Conservation (phyloP, 92 coral and sea anemone species). For the Meandrina meandrites region DNA sequence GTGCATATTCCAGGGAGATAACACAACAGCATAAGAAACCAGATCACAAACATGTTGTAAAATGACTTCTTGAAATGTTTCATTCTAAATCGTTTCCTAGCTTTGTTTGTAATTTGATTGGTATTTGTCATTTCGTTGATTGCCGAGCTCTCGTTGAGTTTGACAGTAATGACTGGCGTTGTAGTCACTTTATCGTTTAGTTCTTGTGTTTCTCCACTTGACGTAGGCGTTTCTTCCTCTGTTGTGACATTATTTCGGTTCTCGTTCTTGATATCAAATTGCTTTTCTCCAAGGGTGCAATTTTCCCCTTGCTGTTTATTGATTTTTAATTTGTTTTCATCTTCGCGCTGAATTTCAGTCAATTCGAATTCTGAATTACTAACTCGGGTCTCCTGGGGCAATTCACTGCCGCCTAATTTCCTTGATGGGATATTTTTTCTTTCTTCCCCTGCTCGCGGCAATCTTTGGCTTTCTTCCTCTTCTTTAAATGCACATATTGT, state of each 20-base stretch:
- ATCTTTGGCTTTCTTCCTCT: neutral
- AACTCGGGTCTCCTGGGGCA: neutral
- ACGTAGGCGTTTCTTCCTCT: neutral
- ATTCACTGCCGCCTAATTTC: neutral
- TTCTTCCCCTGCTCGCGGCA: neutral
- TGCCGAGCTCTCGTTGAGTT: neutral
- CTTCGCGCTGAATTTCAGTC: neutral
- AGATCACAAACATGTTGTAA: conserved; percentile 41
- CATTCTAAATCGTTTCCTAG: conserved; percentile 22
- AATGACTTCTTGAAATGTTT: conserved; percentile 37
- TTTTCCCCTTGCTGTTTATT: neutral
- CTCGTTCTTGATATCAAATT: neutral
- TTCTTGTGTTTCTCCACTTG: neutral
- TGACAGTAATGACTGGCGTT: neutral
- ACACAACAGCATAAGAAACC: conserved; percentile 42
- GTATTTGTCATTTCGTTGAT: neutral
- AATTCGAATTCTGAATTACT: neutral
- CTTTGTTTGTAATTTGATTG: neutral
- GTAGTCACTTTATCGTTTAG: neutral
- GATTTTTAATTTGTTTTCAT: neutral
- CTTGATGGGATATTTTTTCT: neutral
- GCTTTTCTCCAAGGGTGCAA: neutral
- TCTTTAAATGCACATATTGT: no score
- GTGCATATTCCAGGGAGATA: conserved; percentile 33
- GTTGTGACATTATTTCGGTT: neutral